Base-by-base conservation (phyloP, 1,140 invertebrate species). In the Eumeta japonica region DNA sequence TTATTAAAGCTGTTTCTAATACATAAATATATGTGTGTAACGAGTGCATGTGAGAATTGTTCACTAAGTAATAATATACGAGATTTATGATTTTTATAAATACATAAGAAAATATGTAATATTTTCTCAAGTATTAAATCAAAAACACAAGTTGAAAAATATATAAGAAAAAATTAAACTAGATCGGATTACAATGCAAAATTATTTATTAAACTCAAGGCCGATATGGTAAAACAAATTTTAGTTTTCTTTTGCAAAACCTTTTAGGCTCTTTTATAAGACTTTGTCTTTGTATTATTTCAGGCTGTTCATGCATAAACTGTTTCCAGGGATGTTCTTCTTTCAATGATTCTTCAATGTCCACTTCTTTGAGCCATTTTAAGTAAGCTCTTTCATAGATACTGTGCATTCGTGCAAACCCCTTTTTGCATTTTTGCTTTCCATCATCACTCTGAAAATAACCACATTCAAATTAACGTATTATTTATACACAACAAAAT, bases 241-340 rank as follows among this genome's bases (percentile, higher is more conserved):
- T 62, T 19, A 53, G 49, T 48, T 48, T 55, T 35, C 55, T 58
- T 44, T 62, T 73, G 44, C 61, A 70, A 44, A 70, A 66, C 28
- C 43, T 70, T 36, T 70, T 70, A 10, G 68, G 68, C 37, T 64
- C 49, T 31, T 46, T 45, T 16, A 70, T 70, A 34, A 66, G 39
- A 5, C 50, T 51, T 12, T 52, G 37, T 24, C 55, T 44, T 35
- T 73, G 67, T 13, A 73, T 28, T 31, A 63, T 57, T n/a, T 61
- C 52, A 29, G 63, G 63, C 37, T 71, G 52, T 0, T 50, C 28
- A 19, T 66, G 58, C 43, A 59, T 70, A 37, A 73, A 84, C 39
- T 83, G 80, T 15, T 76, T 59, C 77, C 82, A 84, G 0, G 82
- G 82, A 51, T 81, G 76, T 38, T 76, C 68, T 16, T 58, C 55